A percentile compares a stretch with the other conserved stretches of the same genome.
Evolutionary conservation across 2,113 vertebrate genomes (phyloP).

Genomic region (Tychaedon coryphoeus): DNA sequence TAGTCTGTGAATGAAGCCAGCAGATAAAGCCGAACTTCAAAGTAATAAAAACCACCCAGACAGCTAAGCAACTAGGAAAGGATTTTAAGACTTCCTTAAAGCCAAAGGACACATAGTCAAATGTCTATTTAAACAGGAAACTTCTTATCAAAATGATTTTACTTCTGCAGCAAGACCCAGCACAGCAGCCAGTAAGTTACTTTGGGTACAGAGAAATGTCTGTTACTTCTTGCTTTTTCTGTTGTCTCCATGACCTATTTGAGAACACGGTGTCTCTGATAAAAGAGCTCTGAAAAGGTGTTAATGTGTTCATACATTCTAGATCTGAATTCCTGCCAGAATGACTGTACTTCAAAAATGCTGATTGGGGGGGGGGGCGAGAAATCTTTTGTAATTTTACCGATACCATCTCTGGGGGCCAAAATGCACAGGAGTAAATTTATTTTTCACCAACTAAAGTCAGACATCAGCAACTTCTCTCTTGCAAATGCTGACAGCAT

Average conservation of each 20-base stretch:
- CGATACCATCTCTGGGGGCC: neutral
- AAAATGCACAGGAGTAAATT: neutral
- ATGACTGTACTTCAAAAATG: conserved; percentile 3
- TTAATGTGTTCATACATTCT: conserved; percentile 11
- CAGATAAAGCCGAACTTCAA: conserved; percentile 52
- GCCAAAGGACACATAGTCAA: conserved; percentile 17
- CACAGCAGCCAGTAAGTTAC: neutral
- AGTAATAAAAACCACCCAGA: conserved; percentile 44
- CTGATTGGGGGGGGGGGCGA: neutral
- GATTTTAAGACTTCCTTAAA: conserved; percentile 30
- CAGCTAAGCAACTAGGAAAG: conserved; percentile 11
- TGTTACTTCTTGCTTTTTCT: neutral
- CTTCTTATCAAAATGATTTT: conserved; percentile 29
- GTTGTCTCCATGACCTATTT: neutral
- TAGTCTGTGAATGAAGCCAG: conserved; percentile 44
- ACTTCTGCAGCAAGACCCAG: neutral
- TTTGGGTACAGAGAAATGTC: neutral
- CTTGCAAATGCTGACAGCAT: neutral
- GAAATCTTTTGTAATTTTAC: neutral
- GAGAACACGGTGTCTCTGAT: neutral
- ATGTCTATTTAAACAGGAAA: conserved; percentile 52
- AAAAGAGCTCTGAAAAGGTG: conserved; percentile 32
- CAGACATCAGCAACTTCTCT: neutral
- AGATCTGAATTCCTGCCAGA: conserved; percentile 35
- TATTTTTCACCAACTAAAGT: neutral